These are phyloP conservation scores for Brachionus paranguensis DNA, from an alignment of 1,140 invertebrate species.

Conservation along the genomic window DNA sequence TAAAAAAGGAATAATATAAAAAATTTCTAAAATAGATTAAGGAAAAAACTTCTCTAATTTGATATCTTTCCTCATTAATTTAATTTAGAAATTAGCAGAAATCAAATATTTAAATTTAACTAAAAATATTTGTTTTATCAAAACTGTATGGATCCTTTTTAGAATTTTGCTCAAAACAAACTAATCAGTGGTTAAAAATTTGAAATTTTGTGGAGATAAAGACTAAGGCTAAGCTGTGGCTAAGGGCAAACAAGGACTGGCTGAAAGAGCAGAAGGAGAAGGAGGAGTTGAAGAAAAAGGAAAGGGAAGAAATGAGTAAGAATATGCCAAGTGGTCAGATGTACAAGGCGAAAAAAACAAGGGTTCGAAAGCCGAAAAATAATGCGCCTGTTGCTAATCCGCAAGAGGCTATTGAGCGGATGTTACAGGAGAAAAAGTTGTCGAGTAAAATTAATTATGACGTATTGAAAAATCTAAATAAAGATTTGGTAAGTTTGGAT, in stretches of 20 bases:
- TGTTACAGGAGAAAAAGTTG: conserved; percentile 86
- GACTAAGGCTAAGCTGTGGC: conserved; percentile 75
- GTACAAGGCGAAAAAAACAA: neutral
- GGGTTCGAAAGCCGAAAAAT: conserved; percentile 32
- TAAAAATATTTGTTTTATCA: too few species aligned
- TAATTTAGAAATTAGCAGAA: too few species aligned
- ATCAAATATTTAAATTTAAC: too few species aligned
- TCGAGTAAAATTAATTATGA: conserved; percentile 96
- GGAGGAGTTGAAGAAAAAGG: conserved; percentile 42
- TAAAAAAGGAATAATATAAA: too few species aligned
- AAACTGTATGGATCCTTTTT: too few species aligned
- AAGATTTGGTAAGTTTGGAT: conserved; percentile 3
- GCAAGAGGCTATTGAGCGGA: conserved; percentile 83
- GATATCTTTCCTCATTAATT: too few species aligned
- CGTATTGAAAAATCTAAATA: conserved; percentile 74
- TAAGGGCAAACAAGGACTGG: conserved; percentile 73
- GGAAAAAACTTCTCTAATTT: too few species aligned
- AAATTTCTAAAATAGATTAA: too few species aligned
- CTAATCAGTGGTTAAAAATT: too few species aligned
- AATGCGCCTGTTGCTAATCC: conserved; percentile 65
- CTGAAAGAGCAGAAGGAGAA: conserved; percentile 72
- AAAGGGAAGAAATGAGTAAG: conserved; percentile 40
- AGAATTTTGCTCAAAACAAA: too few species aligned
- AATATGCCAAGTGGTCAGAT: neutral
- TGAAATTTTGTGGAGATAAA: conserved; percentile 62